These are phyloP conservation scores for Ovibos moschatus DNA, from an alignment of 2,113 vertebrate genomes.

Conservation along the genomic window DNA sequence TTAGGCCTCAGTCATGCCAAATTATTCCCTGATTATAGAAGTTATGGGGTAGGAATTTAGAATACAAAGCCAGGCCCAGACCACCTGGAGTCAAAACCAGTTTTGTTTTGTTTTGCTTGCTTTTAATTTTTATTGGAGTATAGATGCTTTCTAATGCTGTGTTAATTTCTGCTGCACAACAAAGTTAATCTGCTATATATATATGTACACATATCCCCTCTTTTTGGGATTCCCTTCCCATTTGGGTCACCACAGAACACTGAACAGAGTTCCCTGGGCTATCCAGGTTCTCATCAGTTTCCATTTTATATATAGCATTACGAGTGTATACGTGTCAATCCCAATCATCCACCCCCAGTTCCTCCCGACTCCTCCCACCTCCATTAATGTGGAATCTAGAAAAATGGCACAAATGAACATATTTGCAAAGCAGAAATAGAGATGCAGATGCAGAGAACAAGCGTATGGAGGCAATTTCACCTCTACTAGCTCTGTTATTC, in stretches of 20 bases:
- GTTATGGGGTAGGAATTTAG: background rate
- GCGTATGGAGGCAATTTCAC: background rate
- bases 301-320: background rate
- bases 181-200: background rate
- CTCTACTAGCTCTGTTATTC: background rate
- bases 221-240: background rate
- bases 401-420: background rate
- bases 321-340: background rate
- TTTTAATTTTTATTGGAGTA: background rate
- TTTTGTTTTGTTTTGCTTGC: background rate
- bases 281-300: background rate
- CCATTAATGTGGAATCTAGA: background rate
- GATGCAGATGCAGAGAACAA: background rate
- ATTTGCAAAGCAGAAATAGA: background rate
- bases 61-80: background rate
- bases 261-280: background rate
- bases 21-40: background rate
- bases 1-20: background rate
- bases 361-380: background rate
- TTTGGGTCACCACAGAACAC: background rate
- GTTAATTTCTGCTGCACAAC: background rate
- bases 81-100: background rate
- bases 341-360: background rate
- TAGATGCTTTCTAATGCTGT: background rate
- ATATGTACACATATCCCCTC: background rate